Evolutionary conservation across 2,797 vertebrate species (phyloP).

Genomic region (Sphaeramia orbicularis): DNA sequence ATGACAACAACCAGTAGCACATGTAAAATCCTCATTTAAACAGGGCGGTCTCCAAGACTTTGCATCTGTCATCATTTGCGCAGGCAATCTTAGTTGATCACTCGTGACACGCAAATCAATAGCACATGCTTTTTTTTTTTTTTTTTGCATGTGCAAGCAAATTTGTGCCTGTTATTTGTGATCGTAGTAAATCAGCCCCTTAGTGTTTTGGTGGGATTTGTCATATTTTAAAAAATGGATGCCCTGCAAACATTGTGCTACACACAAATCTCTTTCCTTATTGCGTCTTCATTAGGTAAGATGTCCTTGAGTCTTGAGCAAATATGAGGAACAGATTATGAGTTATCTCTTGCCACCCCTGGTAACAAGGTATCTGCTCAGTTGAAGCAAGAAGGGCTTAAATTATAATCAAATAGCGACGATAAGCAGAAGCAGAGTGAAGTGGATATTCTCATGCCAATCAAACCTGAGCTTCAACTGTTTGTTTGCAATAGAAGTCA

Average conservation of each 20-base stretch:
- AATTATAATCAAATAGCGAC: slow-evolving; percentile 62
- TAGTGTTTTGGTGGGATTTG: too few relatives aligned
- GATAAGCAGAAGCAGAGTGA: slow-evolving; percentile 20
- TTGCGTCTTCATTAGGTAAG: slow-evolving; percentile 30
- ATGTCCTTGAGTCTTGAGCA: slow-evolving; percentile 47
- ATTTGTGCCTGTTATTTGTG: too few relatives aligned
- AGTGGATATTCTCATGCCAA: slow-evolving; percentile 55
- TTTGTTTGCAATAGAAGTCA: slow-evolving; percentile 59
- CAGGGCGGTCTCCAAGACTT: too few relatives aligned
- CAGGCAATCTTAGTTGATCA: too few relatives aligned
- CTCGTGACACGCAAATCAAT: too few relatives aligned
- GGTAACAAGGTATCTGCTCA: slow-evolving; percentile 47
- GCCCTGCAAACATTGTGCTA: background rate
- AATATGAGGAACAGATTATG: slow-evolving; percentile 62
- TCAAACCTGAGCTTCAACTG: slow-evolving; percentile 36
- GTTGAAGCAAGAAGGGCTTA: slow-evolving; percentile 42
- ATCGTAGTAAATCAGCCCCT: too few relatives aligned
- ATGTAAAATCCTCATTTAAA: too few relatives aligned
- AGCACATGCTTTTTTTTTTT: too few relatives aligned
- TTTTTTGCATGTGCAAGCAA: too few relatives aligned
- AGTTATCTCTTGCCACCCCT: slow-evolving; percentile 48
- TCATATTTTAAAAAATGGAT: slow-evolving; percentile 2
- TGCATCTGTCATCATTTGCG: too few relatives aligned
- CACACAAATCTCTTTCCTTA: slow-evolving; percentile 34
- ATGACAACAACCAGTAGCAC: too few relatives aligned